Base-by-base conservation (phyloP, 2,797 vertebrate genomes). In the Paramormyrops hopkinsi region DNA sequence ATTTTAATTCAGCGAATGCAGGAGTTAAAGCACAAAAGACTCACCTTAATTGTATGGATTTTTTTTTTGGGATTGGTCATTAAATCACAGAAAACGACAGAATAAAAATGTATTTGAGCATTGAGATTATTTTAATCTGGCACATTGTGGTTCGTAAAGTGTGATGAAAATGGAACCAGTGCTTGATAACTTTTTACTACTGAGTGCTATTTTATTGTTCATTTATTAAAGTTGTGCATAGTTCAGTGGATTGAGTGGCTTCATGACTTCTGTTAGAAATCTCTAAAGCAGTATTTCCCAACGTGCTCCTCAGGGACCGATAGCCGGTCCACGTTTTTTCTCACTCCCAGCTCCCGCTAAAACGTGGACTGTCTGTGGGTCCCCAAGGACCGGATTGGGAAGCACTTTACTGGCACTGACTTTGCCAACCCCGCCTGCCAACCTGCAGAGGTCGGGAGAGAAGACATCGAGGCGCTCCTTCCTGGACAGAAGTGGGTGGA, bases 401-500 rank as follows among this genome's bases (percentile, higher is more conserved):
- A 73, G 2, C 29, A 17, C 29, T 69, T 51, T 48, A 84, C 48
- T 51, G 48, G 82, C 79, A 85, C 44, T 17, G 46, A 50, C 5
- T 22, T n/a, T 37, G 29, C 65, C 33, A 37, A 33, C 37, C 41
- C 37, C 1, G 19, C 41, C 76, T n/a, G 46, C 76, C 19, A 82
- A 97, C 96, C 96, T 96, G 96, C 96, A 97, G 62, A 97, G 95
- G 92, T 97, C 96, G 2, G 96, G 86, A 3, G 95, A 94, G 92
- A 97, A 97, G 88, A 97, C 85, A 29, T 96, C 92, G 56, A 97
- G 90, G 3, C 94, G 94, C 41, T 97, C 96, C 0, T 95, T 59
- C 90, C 95, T 96, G 3, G 90, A 91, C 90, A 97, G 91, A 87
- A 96, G 86, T 4, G 96, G 95, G 91, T 97, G 96, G 91, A 97